A percentile compares a stretch with the other conserved stretches of the same genome.
Conservation (phyloP, 2,888 invertebrate species). For the Catonia carolina region DNA sequence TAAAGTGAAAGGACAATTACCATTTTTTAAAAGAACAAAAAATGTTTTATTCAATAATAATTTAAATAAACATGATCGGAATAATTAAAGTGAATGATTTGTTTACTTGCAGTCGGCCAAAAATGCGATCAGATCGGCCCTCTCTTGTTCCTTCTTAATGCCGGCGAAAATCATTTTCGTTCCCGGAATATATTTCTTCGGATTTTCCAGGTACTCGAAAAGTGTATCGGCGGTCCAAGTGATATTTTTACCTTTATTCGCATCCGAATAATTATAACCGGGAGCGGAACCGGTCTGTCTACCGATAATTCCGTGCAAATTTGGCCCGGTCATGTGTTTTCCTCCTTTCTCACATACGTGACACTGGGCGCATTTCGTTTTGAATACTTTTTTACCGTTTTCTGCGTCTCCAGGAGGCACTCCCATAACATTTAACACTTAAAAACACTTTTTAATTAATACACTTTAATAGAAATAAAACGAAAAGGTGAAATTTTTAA, state of each 20-base stretch:
- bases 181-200: slow-evolving; percentile 99
- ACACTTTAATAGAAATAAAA: no score
- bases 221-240: slow-evolving; percentile 92
- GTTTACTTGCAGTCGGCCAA: slow-evolving; percentile 66
- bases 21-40: no score
- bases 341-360: slow-evolving; percentile 94
- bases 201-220: slow-evolving; percentile 93
- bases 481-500: no score
- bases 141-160: slow-evolving; percentile 88
- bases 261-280: slow-evolving; percentile 88
- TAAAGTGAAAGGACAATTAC: no score
- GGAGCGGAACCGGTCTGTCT: slow-evolving; percentile 92
- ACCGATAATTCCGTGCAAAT: slow-evolving; percentile 83
- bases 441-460: no score
- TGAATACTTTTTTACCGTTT: slow-evolving; percentile 95
- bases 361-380: slow-evolving; percentile 94
- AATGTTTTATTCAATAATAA: no score
- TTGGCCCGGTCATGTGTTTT: slow-evolving; percentile 96
- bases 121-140: slow-evolving; percentile 91
- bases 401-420: slow-evolving; percentile 86
- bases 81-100: no score
- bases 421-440: no score
- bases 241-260: slow-evolving; percentile 94
- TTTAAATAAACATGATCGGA: no score
- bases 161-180: slow-evolving; percentile 72